Conservation (phyloP, 2,888 invertebrate genomes). For the Caenorhabditis sulstoni region DNA sequence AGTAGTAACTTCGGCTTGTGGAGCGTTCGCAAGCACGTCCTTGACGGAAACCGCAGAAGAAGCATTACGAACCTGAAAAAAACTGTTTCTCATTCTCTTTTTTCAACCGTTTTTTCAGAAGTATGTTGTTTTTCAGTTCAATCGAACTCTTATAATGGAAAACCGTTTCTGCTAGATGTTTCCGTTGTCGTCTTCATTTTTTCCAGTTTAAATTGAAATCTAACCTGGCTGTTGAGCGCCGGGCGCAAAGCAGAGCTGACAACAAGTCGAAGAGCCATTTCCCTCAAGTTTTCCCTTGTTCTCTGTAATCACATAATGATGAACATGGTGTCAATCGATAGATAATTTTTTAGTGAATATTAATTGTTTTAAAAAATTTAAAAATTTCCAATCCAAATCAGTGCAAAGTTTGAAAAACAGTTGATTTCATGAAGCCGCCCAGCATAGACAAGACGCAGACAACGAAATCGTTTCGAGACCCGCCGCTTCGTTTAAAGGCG, state of each 20-base stretch:
- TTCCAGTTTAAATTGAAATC: not conserved
- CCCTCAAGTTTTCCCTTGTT: slow-evolving; percentile 59
- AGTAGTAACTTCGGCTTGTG: slow-evolving; percentile 70
- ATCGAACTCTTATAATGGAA: too few relatives aligned
- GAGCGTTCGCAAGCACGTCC: slow-evolving; percentile 66
- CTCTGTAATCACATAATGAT: slow-evolving; percentile 36
- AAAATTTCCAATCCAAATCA: not conserved
- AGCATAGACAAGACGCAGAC: slow-evolving; percentile 51
- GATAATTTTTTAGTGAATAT: slow-evolving; percentile 1
- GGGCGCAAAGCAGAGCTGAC: slow-evolving; percentile 64
- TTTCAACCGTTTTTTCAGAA: not conserved
- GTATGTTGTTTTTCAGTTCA: too few relatives aligned
- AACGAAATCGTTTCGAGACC: slow-evolving; percentile 53
- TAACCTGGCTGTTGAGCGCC: slow-evolving; percentile 62
- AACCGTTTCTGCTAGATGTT: not conserved
- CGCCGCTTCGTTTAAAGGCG: slow-evolving; percentile 38
- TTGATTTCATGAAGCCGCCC: slow-evolving; percentile 56
- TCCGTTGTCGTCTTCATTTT: not conserved
- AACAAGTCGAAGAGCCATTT: slow-evolving; percentile 66
- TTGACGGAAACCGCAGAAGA: slow-evolving; percentile 67
- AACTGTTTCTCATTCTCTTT: not conserved
- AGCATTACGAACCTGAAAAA: slow-evolving; percentile 65
- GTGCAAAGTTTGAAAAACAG: slow-evolving; percentile 25
- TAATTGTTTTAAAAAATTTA: not conserved
- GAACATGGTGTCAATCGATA: slow-evolving; percentile 19